Evolutionary conservation across 2,888 invertebrate species (phyloP), one percentile per base, ranked within the genome.

Genomic region (Hartigia nigra): DNA sequence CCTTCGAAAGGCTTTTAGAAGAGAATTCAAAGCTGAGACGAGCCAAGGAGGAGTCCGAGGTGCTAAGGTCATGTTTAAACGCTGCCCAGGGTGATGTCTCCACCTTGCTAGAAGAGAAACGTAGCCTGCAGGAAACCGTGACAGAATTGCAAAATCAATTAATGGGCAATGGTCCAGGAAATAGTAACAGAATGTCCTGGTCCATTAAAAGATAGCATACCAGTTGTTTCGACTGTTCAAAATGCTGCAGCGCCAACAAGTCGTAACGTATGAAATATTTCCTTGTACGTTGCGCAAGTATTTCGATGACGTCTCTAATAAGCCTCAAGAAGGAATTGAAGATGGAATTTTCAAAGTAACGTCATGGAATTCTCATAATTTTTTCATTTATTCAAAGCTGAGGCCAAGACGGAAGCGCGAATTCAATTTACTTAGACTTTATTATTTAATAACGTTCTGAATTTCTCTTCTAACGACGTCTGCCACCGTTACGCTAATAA

Each of bases 71-170:
- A 12, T 93, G 93, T 86, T 90, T 95, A 77, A 93, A 93, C 82
- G 94, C 95, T 0, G 96, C 96, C 1, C 96, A 96, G 90, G 96
- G 96, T 85, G 95, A 96, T 81, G 95, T 96, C 0, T 94, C 94
- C 12, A 93, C 93, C 77, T 91, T 97, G 82, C 88, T 96, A 35
- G 95, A 95, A 37, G 97, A 97, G 87, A 97, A 97, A 87, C 94
- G 94, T 84, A 94, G 94, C 75, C 92, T 97, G 76, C 90, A 96
- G 82, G 95, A 96, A 81, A 94, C 95, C 70, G 93, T 97, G 82
- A 93, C 94, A 70, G 92, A 93, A 35, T 91, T 97, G 82, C 96
- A 96, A 92, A 95, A 92, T 82, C 93, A 93, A 82, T 84, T 91
- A 70, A 86, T 90, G 74, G 90, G 89, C 72, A 84, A 86, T 23